Base-by-base conservation (phyloP, 2,888 invertebrate species). In the Punctoribates punctum region DNA sequence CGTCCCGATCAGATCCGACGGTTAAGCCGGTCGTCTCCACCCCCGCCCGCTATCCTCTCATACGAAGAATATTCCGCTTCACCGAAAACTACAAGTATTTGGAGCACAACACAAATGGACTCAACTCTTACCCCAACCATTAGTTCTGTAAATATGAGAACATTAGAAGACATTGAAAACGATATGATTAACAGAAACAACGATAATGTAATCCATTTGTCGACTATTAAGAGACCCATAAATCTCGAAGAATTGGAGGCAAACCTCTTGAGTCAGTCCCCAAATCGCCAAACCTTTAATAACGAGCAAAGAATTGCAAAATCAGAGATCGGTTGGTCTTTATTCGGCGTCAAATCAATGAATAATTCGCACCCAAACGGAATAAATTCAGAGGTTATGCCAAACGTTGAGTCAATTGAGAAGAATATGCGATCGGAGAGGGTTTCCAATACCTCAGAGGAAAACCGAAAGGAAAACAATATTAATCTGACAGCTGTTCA, bases 31-130 rank as follows among this genome's bases (percentile, higher is more conserved):
- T 67, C 38, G 9, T 72, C 72, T 25, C 72, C 72, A 25, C 72
- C 72, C 46, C 72, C 72, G 48, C 72, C 72, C 25, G 72, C 72
- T 38, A 72, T 72, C n/a, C 46, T 72, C n/a, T 72, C 72, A 6
- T 72, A 72, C 23, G 72, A 72, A 72, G 72, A 72, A 72, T 77
- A 77, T 75, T 70, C 80, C 78, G 81, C 81, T 67, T 81, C 81
- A 11, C 81, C 81, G 0, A 77, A 79, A 46, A 79, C 79, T 15
- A 74, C 74, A 34, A 77, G 77, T 38, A 79, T 79, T 42, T 79
- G 79, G 79, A 79, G 79, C 54, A 76, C 78, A 46, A 77, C 79
- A 42, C 42, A 72, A 48, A 25, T 72, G 25, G 72, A 72, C 27
- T 15, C 72, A 48, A 72, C 13, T 25, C 17, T 72, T 0, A 72